Percentiles rank a stretch among this genome's conserved stretches.
Evolutionary conservation across 92 coral and sea anemone genomes (phyloP).

Genomic region (Paragorgia papillata): DNA sequence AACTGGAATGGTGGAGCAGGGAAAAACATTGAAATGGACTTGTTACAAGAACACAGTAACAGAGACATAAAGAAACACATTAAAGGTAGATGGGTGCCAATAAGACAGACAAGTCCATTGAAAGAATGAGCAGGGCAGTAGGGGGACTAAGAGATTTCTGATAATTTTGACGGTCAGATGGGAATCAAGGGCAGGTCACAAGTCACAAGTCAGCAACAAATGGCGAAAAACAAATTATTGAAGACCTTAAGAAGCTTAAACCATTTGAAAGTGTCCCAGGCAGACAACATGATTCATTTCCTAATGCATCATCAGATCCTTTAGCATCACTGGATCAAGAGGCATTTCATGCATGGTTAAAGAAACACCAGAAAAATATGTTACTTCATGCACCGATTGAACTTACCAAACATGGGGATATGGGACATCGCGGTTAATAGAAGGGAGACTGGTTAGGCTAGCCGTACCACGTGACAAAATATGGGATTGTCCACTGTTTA

Average conservation of each 20-base stretch:
- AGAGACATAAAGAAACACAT: conserved; percentile 3
- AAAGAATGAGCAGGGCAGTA: background rate
- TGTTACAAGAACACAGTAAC: background rate
- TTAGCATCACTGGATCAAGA: conserved; percentile 48
- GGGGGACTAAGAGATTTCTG: background rate
- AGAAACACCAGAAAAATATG: conserved; percentile 55
- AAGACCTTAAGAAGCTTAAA: conserved; percentile 54
- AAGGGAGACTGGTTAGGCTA: no score
- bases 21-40: conserved; percentile 1
- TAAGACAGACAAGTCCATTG: background rate
- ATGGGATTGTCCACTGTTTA: no score
- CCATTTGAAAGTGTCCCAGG: conserved; percentile 44
- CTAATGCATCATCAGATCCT: conserved; percentile 55
- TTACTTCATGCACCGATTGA: conserved; percentile 57
- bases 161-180: background rate
- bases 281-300: conserved; percentile 56
- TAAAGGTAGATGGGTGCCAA: conserved; percentile 12
- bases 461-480: no score
- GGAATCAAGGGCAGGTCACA: background rate
- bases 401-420: no score
- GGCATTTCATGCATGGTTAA: conserved; percentile 62
- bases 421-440: no score
- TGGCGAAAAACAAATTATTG: conserved; percentile 19
- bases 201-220: conserved; percentile 12
- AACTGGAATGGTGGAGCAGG: conserved; percentile 1